These are phyloP conservation scores for Colius striatus DNA, from an alignment of 2,113 vertebrate genomes.

Conservation along the genomic window DNA sequence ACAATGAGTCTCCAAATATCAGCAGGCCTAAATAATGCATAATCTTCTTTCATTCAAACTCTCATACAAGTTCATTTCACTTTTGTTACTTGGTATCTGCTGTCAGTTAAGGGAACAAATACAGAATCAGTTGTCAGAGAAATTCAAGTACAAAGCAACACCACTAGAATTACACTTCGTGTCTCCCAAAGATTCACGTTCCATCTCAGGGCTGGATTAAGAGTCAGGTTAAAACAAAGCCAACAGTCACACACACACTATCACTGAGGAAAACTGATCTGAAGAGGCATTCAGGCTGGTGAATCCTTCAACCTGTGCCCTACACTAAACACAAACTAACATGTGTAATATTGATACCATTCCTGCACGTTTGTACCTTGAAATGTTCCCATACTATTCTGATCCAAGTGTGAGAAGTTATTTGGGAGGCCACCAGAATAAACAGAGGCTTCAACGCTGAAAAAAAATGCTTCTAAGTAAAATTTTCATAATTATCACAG, in stretches of 20 bases:
- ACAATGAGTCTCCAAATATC: not conserved
- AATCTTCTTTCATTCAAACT: not conserved
- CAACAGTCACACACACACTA: not conserved
- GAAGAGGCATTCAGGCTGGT: not conserved
- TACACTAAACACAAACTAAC: not conserved
- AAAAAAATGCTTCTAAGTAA: not conserved
- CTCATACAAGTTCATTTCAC: not conserved
- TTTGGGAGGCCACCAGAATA: not conserved
- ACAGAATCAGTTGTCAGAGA: not conserved
- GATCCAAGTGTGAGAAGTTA: not conserved
- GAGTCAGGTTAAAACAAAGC: not conserved
- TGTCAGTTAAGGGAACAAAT: not conserved
- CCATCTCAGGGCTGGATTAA: not conserved
- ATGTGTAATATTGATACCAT: not conserved
- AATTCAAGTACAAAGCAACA: not conserved
- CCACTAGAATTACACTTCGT: accelerated
- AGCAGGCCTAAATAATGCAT: not conserved
- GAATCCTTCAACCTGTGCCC: not conserved
- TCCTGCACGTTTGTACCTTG: not conserved
- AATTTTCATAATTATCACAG: not conserved
- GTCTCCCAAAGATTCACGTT: not conserved
- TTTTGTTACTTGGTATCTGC: constrained; percentile 1
- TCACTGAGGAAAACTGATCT: not conserved
- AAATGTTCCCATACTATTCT: not conserved
- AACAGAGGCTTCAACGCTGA: not conserved